Evolutionary conservation across 1,140 invertebrate species (phyloP).

Genomic region (Physella acuta): DNA sequence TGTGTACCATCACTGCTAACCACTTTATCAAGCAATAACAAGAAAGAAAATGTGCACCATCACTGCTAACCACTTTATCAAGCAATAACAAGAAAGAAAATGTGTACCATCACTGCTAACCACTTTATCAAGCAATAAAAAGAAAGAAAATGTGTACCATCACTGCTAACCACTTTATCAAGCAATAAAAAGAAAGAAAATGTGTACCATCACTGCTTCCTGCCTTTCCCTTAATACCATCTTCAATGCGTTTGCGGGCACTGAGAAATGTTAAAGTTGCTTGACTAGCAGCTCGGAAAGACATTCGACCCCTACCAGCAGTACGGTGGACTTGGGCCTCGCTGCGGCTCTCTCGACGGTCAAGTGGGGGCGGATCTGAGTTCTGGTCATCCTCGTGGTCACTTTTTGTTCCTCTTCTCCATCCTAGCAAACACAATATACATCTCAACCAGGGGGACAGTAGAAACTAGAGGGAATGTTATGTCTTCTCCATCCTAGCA

Average conservation of each 20-base stretch:
- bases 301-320: conserved; percentile 47
- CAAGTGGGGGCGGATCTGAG: conserved; percentile 40
- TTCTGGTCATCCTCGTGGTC: conserved; percentile 56
- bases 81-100: no score
- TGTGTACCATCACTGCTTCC: conserved; percentile 39
- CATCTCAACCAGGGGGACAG: no score
- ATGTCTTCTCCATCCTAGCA: conserved; percentile 50
- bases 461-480: no score
- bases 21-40: no score
- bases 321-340: conserved; percentile 41
- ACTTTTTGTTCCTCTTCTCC: conserved; percentile 49
- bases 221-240: conserved; percentile 51
- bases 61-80: no score
- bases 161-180: conserved; percentile 40
- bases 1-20: no score
- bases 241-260: conserved; percentile 54
- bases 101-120: no score
- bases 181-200: conserved; percentile 4
- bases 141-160: no score
- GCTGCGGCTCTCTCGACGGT: conserved; percentile 48
- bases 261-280: conserved; percentile 57
- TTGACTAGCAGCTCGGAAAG: conserved; percentile 57
- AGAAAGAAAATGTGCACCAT: no score
- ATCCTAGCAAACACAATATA: conserved; percentile 45
- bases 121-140: no score